Evolutionary conservation across 2,113 vertebrate genomes (phyloP).

Genomic region (Synchiropus splendidus): DNA sequence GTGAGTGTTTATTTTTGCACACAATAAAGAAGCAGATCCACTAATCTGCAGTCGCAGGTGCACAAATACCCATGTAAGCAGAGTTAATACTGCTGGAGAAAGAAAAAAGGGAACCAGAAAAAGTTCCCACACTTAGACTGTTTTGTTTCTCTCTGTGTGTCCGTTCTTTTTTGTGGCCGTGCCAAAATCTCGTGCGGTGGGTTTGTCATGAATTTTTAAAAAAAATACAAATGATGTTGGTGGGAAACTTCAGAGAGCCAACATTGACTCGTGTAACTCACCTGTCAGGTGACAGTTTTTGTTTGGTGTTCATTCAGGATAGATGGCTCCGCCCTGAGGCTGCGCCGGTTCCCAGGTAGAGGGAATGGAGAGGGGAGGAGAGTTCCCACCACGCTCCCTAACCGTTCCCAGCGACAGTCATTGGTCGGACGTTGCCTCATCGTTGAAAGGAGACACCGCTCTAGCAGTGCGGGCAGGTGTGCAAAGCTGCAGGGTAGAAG

Average conservation of each 20-base stretch:
- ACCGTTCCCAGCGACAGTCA: slow-evolving; percentile 68
- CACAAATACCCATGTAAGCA: slow-evolving; percentile 59
- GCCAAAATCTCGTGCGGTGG: slow-evolving; percentile 56
- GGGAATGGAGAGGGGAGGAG: slow-evolving; percentile 68
- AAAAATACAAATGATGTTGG: slow-evolving; percentile 22
- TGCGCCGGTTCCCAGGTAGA: slow-evolving; percentile 64
- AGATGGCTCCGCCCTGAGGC: slow-evolving; percentile 59
- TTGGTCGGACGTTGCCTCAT: slow-evolving; percentile 61
- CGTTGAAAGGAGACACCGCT: slow-evolving; percentile 50
- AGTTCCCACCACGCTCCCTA: slow-evolving; percentile 75
- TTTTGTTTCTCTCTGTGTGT: slow-evolving; percentile 57
- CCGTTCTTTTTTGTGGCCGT: slow-evolving; percentile 42
- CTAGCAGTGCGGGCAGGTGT: slow-evolving; percentile 44
- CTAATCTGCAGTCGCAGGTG: slow-evolving; percentile 64
- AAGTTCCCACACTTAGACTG: slow-evolving; percentile 69
- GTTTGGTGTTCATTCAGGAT: slow-evolving; percentile 64
- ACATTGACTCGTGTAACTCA: slow-evolving; percentile 70
- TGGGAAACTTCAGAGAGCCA: slow-evolving; percentile 33
- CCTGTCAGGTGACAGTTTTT: slow-evolving; percentile 64
- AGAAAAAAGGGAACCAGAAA: slow-evolving; percentile 53
- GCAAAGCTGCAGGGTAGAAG: slow-evolving; percentile 25
- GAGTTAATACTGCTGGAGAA: slow-evolving; percentile 65
- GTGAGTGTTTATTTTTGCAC: slow-evolving; percentile 31
- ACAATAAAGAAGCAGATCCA: slow-evolving; percentile 40
- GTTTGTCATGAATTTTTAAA: slow-evolving; percentile 56